Evolutionary conservation across 2,888 invertebrate genomes (phyloP), one percentile per base, ranked within the genome.

Genomic region (Tenthredo distinguenda): DNA sequence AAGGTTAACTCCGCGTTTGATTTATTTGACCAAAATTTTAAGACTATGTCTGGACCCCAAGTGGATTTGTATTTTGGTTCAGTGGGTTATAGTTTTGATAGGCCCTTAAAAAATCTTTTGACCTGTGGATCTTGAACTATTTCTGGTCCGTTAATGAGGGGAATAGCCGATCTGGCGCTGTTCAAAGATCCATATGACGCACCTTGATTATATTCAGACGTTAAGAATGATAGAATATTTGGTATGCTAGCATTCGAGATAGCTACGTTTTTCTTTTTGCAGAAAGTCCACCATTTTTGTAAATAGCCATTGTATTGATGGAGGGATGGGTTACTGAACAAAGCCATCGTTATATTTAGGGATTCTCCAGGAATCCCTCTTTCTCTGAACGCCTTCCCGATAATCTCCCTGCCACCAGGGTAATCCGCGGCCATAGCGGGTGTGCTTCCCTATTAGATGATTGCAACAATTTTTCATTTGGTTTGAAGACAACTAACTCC

Each of bases 381-480:
- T 34, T 26, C 37, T 31, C 71, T 9, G 65, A 86, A 84, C 18
- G 85, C 86, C 62, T 82, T 34, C 87, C 86, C 81, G 83, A 87
- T 50, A 87, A 31, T 50, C 6, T 86, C 12, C 65, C 87, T 68
- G 86, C 87, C 76, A 86, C 87, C 85, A 87, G 40, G 4, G 84
- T 50, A 82, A 88, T 84, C 15, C 26, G 83, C 6, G 37, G 79
- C 72, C 84, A 83, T 55, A 86, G 62, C 0, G 87, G 86, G 68
- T 87, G 87, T 2, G 31, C 37, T 15, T 85, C 71, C 55, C 84
- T 84, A 68, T 40, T 9, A 26, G 58, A 77, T 47, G 62, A 77
- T n/a, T 18, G 58, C 10, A 84, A 37, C 37, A 40, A 12, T 4
- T n/a, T 40, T 18, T 18, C 18, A 26, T 26, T 43, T 18, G 18